Conservation (phyloP, 2,113 vertebrate genomes). For the Barbus barbus region DNA sequence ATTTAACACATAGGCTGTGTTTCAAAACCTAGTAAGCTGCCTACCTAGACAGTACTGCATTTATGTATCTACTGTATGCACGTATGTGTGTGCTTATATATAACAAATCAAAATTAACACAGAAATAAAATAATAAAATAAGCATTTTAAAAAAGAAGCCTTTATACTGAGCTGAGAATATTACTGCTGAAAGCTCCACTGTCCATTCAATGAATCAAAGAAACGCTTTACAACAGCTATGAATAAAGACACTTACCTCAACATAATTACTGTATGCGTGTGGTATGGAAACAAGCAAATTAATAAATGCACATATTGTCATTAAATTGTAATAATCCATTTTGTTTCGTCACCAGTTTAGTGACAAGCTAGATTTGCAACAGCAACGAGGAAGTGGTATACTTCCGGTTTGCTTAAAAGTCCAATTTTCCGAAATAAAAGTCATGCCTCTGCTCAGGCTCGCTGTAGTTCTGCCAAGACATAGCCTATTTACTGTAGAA, state of each 20-base stretch:
- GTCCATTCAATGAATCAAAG: background rate
- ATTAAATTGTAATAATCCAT: constrained; percentile 54
- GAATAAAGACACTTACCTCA: constrained; percentile 61
- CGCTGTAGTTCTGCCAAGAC: no score
- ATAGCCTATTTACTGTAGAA: no score
- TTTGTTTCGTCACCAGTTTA: constrained; percentile 32
- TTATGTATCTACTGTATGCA: no score
- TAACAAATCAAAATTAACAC: no score
- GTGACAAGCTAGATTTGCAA: constrained; percentile 8
- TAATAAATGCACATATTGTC: constrained; percentile 56
- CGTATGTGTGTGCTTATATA: no score
- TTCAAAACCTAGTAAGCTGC: no score
- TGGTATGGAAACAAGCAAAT: constrained; percentile 45
- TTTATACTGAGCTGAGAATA: background rate
- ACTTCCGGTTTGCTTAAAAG: constrained; percentile 65
- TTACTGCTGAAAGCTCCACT: background rate
- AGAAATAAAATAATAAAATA: background rate
- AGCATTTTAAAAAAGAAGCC: background rate
- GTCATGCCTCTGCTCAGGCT: no score
- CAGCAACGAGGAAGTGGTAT: background rate
- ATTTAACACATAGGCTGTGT: no score
- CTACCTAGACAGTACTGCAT: no score
- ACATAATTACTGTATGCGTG: constrained; percentile 54
- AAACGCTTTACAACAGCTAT: background rate
- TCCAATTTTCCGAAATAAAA: background rate